Base-by-base conservation (phyloP, 2,113 vertebrate species). In the Coregonus clupeaformis region DNA sequence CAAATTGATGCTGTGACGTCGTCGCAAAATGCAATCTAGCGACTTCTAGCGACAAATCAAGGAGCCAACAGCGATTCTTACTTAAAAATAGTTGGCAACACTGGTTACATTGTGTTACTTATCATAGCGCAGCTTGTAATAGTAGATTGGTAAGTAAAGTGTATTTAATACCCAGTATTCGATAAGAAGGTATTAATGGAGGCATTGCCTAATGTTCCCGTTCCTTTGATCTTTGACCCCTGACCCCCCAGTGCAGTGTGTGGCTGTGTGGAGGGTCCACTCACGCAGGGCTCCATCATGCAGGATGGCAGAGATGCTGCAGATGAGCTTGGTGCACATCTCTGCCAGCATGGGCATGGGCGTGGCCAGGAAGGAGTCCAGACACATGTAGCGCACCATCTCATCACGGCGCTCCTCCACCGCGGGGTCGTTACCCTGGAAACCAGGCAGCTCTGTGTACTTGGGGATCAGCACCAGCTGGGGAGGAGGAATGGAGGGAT, bases 241-340 rank as follows among this genome's bases (percentile, higher is more conserved):
- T 52, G 49, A 52, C 16, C 49, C 16, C 49, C 12, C 49, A 16
- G 62, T 64, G 27, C 57, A 27, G 36, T 62, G 45, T 65, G 71
- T 27, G 57, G 32, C 20, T 73, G 72, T 67, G 63, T 6, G 27
- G 45, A 0, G 9, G 16, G 52, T 24, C 24, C 52, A 92, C 94
- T 94, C 79, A 98, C 94, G 6, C 67, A 96, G 84, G 0, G 94
- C 94, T 1, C 94, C 90, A 0, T 93, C 85, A 0, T 95, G 93
- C 73, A 97, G 91, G 79, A 96, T 82, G 30, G 94, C 88, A 0
- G 93, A 97, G 82, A 96, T 84, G 16, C 95, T 95, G 82, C 95
- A 97, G 83, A 96, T 87, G 69, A 97, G 92, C 29, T 73, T 89
- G 78, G 87, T 63, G 3, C 95, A 96, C 86, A 92, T 91, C 77